Base-by-base conservation (phyloP, 2,113 vertebrate genomes). In the Esox niger region DNA sequence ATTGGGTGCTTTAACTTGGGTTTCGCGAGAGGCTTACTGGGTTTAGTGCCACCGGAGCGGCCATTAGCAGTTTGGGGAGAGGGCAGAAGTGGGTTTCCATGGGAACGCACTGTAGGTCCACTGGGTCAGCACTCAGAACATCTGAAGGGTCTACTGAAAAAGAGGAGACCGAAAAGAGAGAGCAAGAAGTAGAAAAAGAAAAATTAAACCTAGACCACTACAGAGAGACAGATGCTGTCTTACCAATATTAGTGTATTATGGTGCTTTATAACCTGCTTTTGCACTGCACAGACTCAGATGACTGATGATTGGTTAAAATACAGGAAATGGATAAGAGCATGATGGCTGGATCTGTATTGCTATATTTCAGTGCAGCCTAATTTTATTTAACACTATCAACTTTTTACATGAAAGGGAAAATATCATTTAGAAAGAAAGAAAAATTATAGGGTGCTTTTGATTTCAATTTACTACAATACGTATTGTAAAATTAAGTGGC, bases 31-130 rank as follows among this genome's bases (percentile, higher is more conserved):
- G 89, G 91, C 91, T 94, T 94, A 97, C 93, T 90, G 94, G 93
- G 88, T 93, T 93, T 74, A 93, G 93, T 71, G 92, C 91, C 90
- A 93, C 92, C 77, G 92, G 95, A 17, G 88, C 90, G 30, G 91
- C 86, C 79, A 90, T 66, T 79, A 91, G 82, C 80, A 91, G 71
- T 84, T 93, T 91, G 61, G 90, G 85, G 70, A 90, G 61, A 78
- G 91, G 94, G 82, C 94, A 94, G 93, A 93, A 93, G 93, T 95
- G 91, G 88, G 91, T 91, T 92, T 95, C 92, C 91, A 93, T 81
- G 73, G 92, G 94, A 75, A 92, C 75, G 57, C 94, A 93, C 88
- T 90, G 94, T 86, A 95, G 91, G 82, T 94, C 93, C 83, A 77
- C 84, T 58, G 93, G 90, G 86, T 94, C 93, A 74, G 91, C 88